Conservation (phyloP, 2,888 invertebrate genomes). For the Aphidius colemani region DNA sequence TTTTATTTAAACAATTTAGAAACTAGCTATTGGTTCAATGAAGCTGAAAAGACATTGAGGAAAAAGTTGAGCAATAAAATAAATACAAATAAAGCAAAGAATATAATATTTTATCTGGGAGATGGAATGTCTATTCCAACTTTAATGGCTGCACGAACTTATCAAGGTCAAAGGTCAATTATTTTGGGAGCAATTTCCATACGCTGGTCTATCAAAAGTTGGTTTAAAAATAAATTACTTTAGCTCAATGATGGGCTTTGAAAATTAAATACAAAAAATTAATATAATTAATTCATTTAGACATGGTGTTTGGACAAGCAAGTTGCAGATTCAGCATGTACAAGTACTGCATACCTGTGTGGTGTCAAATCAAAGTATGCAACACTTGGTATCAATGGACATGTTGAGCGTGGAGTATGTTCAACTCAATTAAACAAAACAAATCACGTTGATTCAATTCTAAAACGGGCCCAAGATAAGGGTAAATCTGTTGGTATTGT, state of each 20-base stretch:
- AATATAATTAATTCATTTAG: conserved; percentile 57
- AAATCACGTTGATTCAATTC: conserved; percentile 70
- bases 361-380: conserved; percentile 80
- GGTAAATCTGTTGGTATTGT: conserved; percentile 71
- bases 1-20: conserved; percentile 20
- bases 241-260: background rate
- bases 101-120: conserved; percentile 81
- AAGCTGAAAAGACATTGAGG: conserved; percentile 60
- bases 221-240: background rate
- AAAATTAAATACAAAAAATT: background rate
- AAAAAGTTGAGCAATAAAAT: conserved; percentile 52
- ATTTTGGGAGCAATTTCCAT: conserved; percentile 77
- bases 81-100: conserved; percentile 64
- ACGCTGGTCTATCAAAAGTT: conserved; percentile 75
- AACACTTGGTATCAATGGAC: conserved; percentile 75
- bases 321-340: conserved; percentile 83
- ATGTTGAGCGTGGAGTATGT: conserved; percentile 70
- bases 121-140: conserved; percentile 89
- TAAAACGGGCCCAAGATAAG: conserved; percentile 72
- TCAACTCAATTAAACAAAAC: conserved; percentile 62
- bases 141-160: conserved; percentile 75
- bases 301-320: conserved; percentile 77
- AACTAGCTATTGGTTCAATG: conserved; percentile 59
- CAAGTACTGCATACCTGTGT: conserved; percentile 78
- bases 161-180: conserved; percentile 73